Base-by-base conservation (phyloP, 2,113 vertebrate species). In the Apeltes quadracus region DNA sequence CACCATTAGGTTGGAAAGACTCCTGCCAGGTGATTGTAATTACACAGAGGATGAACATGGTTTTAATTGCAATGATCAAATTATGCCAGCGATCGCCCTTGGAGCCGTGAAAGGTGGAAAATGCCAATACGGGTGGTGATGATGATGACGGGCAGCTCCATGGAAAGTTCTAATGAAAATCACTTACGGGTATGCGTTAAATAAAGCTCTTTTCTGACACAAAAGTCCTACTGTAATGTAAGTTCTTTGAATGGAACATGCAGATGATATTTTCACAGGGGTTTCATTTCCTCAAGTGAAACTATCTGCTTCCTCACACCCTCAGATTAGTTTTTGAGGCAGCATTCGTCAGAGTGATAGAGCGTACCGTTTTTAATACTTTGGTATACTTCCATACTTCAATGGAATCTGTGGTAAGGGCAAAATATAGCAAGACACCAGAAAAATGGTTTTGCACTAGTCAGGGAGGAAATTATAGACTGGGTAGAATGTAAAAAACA, bases 21-120 rank as follows among this genome's bases (percentile, higher is more conserved):
- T 69, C 54, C 51, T 72, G 66, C 75, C 82, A 90, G 82, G 85
- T 90, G 86, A 79, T 78, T 86, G 76, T 77, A 84, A 90, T 85
- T 88, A 87, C 78, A 67, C 70, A 36, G 36, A 82, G 64, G 46
- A 86, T 87, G 78, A 87, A 78, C 72, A 81, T 46, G 62, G 54
- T 79, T 89, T 85, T 87, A 76, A 75, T 81, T 87, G 68, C 71
- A 84, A 78, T 87, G 27, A 87, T 83, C 62, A 78, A 89, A 84
- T 87, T 81, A 83, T 75, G 72, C 58, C 62, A 69, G 41, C 16
- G 23, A 68, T 76, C 39, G 73, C 48, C 71, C 61, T 61, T 59
- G 56, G 34, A 71, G 57, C 13, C n/a, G 63, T 2, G 27, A 23
- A 54, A 59, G 36, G 67, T 7, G 10, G 53, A 53, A 70, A 66